phyloP scores from a whole-genome alignment of 2,797 vertebrate genomes.

The Anniella stebbinsi region DNA sequence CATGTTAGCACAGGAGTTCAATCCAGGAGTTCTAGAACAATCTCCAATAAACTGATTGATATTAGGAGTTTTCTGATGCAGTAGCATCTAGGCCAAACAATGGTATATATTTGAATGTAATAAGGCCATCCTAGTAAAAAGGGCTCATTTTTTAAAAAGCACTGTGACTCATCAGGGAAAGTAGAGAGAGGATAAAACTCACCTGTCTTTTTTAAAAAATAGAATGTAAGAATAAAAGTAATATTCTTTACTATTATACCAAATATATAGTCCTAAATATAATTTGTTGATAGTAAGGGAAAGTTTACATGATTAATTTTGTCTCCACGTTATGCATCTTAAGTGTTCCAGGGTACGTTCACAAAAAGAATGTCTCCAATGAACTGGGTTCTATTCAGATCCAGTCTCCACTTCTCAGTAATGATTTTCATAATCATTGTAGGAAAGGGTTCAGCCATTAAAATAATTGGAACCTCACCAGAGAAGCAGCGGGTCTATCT shows the following conservation, averaged over 20 bases:
- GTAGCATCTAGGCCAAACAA: background rate
- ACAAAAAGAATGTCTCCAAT: background rate
- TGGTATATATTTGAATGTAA: background rate
- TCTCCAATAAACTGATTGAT: background rate
- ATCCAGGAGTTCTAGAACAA: background rate
- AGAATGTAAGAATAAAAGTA: background rate
- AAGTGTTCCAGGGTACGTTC: background rate
- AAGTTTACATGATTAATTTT: background rate
- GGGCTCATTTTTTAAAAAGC: background rate
- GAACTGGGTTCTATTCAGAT: background rate
- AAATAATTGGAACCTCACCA: background rate
- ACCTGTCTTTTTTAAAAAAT: background rate
- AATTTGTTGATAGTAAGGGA: background rate
- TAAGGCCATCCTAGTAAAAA: background rate
- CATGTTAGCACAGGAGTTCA: background rate
- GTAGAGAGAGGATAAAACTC: background rate
- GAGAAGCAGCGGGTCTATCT: background rate
- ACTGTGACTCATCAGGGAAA: background rate
- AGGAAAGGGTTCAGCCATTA: background rate
- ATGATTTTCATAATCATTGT: background rate
- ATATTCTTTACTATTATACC: background rate
- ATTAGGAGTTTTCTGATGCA: background rate
- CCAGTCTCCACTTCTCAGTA: too few species aligned
- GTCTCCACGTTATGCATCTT: background rate
- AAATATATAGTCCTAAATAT: background rate